phyloP scores from a whole-genome alignment of 1,140 invertebrate genomes.

The Gerris buenoi region DNA sequence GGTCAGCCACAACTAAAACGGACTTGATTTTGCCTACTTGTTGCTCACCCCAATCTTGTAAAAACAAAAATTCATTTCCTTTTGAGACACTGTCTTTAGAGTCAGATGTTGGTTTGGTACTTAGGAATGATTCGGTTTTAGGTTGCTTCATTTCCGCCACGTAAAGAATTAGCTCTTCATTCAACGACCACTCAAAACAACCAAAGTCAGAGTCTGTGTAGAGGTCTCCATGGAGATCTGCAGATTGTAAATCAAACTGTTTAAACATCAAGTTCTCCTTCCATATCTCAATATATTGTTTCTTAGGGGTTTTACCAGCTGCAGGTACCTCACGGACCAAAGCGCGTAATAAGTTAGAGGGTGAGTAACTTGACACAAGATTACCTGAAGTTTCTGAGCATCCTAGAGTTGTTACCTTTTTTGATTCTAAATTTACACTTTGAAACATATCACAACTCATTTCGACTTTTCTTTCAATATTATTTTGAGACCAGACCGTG shows the following conservation, averaged over 20 bases:
- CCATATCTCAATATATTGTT: slow-evolving; percentile 59
- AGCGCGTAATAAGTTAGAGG: slow-evolving; percentile 39
- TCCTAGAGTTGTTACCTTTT: not conserved
- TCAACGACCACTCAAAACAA: not conserved
- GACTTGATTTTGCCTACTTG: slow-evolving; percentile 52
- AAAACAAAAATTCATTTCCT: slow-evolving; percentile 60
- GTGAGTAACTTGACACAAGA: slow-evolving; percentile 39
- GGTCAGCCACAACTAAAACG: slow-evolving; percentile 53
- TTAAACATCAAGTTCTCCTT: slow-evolving; percentile 36
- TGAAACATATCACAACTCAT: not conserved
- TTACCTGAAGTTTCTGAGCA: not conserved
- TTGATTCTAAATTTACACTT: not conserved
- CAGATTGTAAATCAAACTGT: slow-evolving; percentile 45
- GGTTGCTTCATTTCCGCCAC: not conserved
- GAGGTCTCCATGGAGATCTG: slow-evolving; percentile 55
- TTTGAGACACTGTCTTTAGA: slow-evolving; percentile 26
- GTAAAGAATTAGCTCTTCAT: not conserved
- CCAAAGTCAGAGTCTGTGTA: slow-evolving; percentile 47
- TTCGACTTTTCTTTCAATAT: not conserved
- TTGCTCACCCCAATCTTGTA: slow-evolving; percentile 77
- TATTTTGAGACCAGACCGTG: not conserved
- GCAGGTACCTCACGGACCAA: slow-evolving; percentile 41
- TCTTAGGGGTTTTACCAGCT: slow-evolving; percentile 37
- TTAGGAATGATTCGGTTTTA: not conserved
- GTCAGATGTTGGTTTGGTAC: not conserved